Evolutionary conservation across 2,797 vertebrate species (phyloP), one percentile per base, ranked within the genome.

Genomic region (Capromys pilorides): DNA sequence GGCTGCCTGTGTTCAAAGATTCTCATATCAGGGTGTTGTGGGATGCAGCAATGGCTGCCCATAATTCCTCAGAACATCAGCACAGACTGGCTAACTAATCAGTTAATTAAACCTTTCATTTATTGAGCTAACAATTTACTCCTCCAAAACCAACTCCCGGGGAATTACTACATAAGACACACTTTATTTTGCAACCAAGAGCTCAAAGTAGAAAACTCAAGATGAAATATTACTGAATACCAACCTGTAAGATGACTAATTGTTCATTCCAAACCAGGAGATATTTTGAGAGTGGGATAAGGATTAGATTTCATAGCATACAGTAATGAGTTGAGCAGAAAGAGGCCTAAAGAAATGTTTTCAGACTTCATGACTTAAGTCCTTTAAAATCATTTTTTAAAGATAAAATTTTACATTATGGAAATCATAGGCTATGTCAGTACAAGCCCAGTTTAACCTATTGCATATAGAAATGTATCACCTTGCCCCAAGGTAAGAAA

Each of bases 401-500:
- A 96, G 93, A 41, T 93, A 96, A 94, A 94, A 88, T 96, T 90
- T 96, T 16, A 96, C 95, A 97, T 71, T 67, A 94, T 86, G 67
- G 94, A 95, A 93, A 95, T 94, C 96, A 13, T 67, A 81, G 91
- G 57, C 82, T 88, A 14, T 90, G 57, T 77, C 62, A 80, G 95
- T 93, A 94, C 88, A 97, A 95, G 96, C 80, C 92, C 75, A 41
- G 12, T 81, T 86, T 62, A 95, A 81, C 83, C 66, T 19, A 9
- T 14, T 86, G 92, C 86, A 16, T 85, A 83, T 67, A 67, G 41
- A 96, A 61, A 64, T 7, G 85, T 88, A 8, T 94, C 89, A 77
- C 51, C 85, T 97, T 96, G 92, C 93, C 71, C 94, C 24, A 79
- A 88, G 96, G 45, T 51, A 94, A 82, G 95, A 80, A 97, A 97